Conservation (phyloP, 1,140 invertebrate species). For the Drosophila bifasciata region DNA sequence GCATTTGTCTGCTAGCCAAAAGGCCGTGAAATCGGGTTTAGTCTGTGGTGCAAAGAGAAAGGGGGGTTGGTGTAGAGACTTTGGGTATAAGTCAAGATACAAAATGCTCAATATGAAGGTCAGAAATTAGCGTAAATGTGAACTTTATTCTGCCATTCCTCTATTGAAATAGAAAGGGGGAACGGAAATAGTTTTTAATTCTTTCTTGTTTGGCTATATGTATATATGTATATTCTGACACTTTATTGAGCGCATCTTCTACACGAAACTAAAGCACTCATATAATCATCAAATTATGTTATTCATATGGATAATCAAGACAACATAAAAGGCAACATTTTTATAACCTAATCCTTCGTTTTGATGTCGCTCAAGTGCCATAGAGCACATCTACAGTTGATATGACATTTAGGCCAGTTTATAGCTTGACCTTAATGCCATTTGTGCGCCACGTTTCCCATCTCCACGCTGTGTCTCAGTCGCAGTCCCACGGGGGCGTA, state of each 20-base stretch:
- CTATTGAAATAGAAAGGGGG: too few relatives aligned
- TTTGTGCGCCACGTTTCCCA: slow-evolving; percentile 23
- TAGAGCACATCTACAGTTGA: slow-evolving; percentile 44
- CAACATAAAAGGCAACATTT: slow-evolving; percentile 30
- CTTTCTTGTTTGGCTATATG: neutral
- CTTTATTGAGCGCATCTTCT: neutral
- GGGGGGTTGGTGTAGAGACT: neutral
- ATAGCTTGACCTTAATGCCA: slow-evolving; percentile 68
- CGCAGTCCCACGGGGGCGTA: slow-evolving; percentile 47
- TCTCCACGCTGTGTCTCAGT: too few relatives aligned
- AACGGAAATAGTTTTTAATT: neutral
- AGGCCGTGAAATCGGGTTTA: slow-evolving; percentile 43
- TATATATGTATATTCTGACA: neutral
- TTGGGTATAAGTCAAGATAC: slow-evolving; percentile 6
- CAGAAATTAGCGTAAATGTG: slow-evolving; percentile 50
- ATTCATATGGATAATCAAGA: slow-evolving; percentile 25
- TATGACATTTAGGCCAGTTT: slow-evolving; percentile 72
- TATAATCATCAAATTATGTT: slow-evolving; percentile 38
- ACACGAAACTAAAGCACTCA: neutral
- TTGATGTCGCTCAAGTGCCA: slow-evolving; percentile 32
- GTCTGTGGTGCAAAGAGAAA: neutral
- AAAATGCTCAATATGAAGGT: neutral
- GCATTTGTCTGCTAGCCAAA: slow-evolving; percentile 61
- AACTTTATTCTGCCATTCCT: slow-evolving; percentile 23
- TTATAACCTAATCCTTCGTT: slow-evolving; percentile 49